These are phyloP conservation scores for Cheilosia soror DNA, from an alignment of 2,888 invertebrate genomes.

Conservation along the genomic window DNA sequence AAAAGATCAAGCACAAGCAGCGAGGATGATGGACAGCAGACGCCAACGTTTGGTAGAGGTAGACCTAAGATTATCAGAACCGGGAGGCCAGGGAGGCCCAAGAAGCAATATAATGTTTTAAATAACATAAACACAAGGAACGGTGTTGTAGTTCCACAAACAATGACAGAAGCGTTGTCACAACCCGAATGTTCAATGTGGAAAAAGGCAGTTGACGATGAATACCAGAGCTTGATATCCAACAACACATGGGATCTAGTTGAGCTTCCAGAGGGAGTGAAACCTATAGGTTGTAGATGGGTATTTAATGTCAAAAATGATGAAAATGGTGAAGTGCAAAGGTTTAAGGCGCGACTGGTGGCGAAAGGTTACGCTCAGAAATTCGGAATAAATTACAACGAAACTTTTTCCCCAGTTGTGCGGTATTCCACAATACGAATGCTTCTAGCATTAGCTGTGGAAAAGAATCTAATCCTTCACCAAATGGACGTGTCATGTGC, in stretches of 20 bases:
- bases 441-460: conserved; percentile 66
- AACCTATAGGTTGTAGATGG: conserved; percentile 29
- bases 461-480: conserved; percentile 69
- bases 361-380: conserved; percentile 68
- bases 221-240: conserved; percentile 4
- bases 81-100: neutral
- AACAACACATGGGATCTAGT: conserved; percentile 35
- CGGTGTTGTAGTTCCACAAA: conserved; percentile 16
- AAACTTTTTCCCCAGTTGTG: conserved; percentile 72
- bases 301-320: conserved; percentile 44
- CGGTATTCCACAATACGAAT: conserved; percentile 66
- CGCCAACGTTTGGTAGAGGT: neutral
- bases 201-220: conserved; percentile 18
- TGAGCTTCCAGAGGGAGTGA: conserved; percentile 6
- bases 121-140: neutral
- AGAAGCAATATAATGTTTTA: neutral
- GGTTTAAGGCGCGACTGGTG: conserved; percentile 55
- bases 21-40: neutral
- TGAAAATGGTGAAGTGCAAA: conserved; percentile 34
- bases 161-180: conserved; percentile 18
- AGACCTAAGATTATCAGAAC: conserved; percentile 4
- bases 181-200: neutral
- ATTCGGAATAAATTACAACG: conserved; percentile 57
- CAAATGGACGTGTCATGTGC: conserved; percentile 75
- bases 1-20: conserved; percentile 12